phyloP scores from a whole-genome alignment of 2,797 vertebrate species.

The Anas bernieri region DNA sequence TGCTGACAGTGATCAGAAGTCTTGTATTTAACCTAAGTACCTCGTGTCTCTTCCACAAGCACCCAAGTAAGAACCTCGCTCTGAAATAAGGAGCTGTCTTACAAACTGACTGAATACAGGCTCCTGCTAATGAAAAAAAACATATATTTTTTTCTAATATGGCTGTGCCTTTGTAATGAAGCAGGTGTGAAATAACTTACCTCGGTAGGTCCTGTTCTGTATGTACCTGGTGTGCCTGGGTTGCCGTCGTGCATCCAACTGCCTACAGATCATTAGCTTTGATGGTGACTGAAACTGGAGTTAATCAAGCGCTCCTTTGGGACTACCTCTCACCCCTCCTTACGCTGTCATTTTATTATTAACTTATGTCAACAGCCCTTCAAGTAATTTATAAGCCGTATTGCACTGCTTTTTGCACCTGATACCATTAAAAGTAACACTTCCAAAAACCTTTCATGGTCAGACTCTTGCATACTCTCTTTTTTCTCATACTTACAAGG shows the following conservation, averaged over 20 bases:
- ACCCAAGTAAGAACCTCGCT: background rate
- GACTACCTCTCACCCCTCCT: background rate
- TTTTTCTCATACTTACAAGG: background rate
- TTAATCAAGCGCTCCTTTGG: background rate
- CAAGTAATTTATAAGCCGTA: constrained; percentile 22
- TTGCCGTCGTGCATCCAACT: background rate
- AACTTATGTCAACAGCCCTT: constrained; percentile 29
- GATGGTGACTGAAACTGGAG: background rate
- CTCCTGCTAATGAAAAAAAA: background rate
- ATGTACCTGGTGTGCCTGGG: background rate
- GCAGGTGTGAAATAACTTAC: background rate
- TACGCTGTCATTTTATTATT: constrained; percentile 6
- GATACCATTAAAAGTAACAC: constrained; percentile 37
- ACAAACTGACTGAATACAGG: background rate
- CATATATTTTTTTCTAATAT: background rate
- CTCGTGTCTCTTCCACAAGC: background rate
- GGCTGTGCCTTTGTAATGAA: background rate
- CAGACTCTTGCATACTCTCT: background rate
- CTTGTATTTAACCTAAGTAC: background rate
- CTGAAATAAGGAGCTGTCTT: background rate
- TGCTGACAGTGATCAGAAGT: background rate
- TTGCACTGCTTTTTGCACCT: background rate
- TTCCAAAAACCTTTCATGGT: constrained; percentile 19
- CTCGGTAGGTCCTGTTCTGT: background rate
- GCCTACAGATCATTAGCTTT: constrained; percentile 21